These are phyloP conservation scores for Balaeniceps rex DNA, from an alignment of 2,113 vertebrate genomes.

Conservation along the genomic window DNA sequence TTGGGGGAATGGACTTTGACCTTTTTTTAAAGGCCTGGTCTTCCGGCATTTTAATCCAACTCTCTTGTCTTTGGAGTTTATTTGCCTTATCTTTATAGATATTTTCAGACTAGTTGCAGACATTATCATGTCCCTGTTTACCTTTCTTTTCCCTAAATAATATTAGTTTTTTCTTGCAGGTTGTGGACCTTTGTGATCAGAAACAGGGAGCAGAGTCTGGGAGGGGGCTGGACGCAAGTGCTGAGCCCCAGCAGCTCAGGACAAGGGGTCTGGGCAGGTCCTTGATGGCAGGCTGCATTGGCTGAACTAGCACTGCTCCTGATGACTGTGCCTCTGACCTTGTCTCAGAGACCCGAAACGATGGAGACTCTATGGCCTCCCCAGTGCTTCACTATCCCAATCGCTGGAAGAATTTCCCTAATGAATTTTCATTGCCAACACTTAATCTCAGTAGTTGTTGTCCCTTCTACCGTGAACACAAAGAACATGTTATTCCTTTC, in stretches of 20 bases:
- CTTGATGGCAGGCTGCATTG: neutral
- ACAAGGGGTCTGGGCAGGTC: neutral
- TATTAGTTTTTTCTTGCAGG: neutral
- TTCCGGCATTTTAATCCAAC: neutral
- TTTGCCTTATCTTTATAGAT: neutral
- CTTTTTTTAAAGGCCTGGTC: neutral
- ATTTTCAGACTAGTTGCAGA: neutral
- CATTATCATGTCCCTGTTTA: neutral
- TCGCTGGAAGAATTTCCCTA: neutral
- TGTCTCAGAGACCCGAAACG: neutral
- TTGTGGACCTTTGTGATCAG: neutral
- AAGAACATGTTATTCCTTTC: neutral
- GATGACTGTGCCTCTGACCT: neutral
- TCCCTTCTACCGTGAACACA: neutral
- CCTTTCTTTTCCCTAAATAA: neutral
- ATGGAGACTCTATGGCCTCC: neutral
- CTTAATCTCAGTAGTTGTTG: neutral
- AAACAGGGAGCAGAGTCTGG: neutral
- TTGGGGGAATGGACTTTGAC: neutral
- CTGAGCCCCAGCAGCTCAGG: accelerated
- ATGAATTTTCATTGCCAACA: neutral
- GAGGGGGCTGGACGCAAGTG: neutral
- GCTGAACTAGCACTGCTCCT: neutral
- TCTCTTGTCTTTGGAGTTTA: neutral
- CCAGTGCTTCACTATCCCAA: neutral